Percentiles rank a stretch among this genome's conserved stretches.
Evolutionary conservation across 2,797 vertebrate species (phyloP).

Genomic region (Huso huso): DNA sequence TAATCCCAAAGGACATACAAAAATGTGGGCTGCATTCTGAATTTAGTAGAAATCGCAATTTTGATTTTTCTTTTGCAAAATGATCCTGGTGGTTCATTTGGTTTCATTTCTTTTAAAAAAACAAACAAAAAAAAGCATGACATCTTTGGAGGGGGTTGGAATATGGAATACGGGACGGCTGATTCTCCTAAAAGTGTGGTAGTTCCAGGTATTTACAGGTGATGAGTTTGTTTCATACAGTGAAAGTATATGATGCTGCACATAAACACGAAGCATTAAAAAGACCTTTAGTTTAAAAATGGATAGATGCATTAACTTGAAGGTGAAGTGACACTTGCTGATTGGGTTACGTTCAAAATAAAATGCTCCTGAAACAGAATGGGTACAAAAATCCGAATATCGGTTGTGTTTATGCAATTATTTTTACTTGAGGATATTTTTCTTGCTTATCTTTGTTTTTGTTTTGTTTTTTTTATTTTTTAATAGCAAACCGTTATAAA

Average conservation of each 20-base stretch:
- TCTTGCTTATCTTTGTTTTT: slow-evolving; percentile 63
- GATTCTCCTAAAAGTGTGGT: slow-evolving; percentile 39
- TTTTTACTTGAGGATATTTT: slow-evolving; percentile 54
- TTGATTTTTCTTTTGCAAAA: slow-evolving; percentile 13
- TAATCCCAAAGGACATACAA: neutral
- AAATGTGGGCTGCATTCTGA: slow-evolving; percentile 17
- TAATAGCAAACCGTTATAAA: slow-evolving; percentile 50
- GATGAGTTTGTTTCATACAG: slow-evolving; percentile 6
- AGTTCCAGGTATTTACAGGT: slow-evolving; percentile 30
- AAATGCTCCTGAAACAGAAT: slow-evolving; percentile 36
- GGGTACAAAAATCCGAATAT: slow-evolving; percentile 80
- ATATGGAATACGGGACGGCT: slow-evolving; percentile 30
- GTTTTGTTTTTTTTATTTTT: slow-evolving; percentile 47
- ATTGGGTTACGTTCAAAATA: slow-evolving; percentile 21
- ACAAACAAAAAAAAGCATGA: slow-evolving; percentile 13
- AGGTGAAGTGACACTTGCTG: slow-evolving; percentile 19
- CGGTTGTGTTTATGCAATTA: slow-evolving; percentile 66
- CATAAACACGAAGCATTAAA: slow-evolving; percentile 7
- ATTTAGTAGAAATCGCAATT: slow-evolving; percentile 16
- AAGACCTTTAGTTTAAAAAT: slow-evolving; percentile 5
- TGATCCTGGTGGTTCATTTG: neutral
- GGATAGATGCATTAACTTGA: slow-evolving; percentile 22
- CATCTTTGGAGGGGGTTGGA: neutral
- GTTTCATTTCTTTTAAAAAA: slow-evolving; percentile 3
- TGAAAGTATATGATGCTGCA: slow-evolving; percentile 9